Percentiles rank a stretch among this genome's conserved stretches.
Evolutionary conservation across 1,140 invertebrate genomes (phyloP).

Genomic region (Mya arenaria): DNA sequence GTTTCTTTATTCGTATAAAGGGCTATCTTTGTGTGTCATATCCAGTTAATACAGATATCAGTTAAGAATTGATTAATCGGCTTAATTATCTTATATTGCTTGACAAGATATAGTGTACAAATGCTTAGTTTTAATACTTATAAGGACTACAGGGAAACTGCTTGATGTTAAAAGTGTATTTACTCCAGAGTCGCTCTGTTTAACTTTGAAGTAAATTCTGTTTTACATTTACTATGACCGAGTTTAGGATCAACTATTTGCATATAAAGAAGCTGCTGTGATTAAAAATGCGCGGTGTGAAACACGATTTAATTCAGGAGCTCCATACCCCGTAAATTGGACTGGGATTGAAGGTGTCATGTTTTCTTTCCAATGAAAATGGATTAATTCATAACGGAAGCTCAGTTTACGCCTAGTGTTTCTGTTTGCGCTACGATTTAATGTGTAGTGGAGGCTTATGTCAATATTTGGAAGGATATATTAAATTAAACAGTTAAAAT

Average conservation of each 20-base stretch:
- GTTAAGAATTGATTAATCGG: no score
- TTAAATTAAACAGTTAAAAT: conserved; percentile 1
- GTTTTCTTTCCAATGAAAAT: conserved; percentile 1
- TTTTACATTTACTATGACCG: no score
- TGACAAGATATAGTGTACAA: no score
- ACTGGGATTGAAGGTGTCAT: neutral
- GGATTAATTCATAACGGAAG: conserved; percentile 1
- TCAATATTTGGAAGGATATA: conserved; percentile 15
- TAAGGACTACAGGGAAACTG: no score
- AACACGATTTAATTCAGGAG: conserved; percentile 7
- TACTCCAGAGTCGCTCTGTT: no score
- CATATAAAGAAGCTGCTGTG: neutral
- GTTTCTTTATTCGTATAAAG: neutral
- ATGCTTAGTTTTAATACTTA: no score
- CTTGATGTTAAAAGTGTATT: no score
- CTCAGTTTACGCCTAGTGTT: neutral
- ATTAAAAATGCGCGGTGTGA: neutral
- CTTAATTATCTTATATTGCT: no score
- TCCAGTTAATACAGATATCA: neutral
- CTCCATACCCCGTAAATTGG: neutral
- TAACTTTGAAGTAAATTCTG: no score
- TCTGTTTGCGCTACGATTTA: conserved; percentile 2
- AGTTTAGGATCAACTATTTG: no score
- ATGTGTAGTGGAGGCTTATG: conserved; percentile 22
- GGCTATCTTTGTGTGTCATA: neutral